Conservation (phyloP, 2,888 invertebrate species). For the Melinaea menophilus region DNA sequence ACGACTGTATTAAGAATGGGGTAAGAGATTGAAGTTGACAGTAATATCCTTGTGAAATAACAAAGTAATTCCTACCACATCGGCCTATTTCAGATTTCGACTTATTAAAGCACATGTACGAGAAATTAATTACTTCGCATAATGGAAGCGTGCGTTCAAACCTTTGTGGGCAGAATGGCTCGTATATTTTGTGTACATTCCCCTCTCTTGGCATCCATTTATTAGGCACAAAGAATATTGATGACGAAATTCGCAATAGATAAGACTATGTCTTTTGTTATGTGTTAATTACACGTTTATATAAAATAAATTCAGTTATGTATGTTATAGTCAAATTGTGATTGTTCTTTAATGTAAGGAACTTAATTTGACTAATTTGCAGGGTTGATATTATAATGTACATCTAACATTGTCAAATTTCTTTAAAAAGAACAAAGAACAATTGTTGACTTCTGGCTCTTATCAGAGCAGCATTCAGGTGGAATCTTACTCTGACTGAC, state of each 20-base stretch:
- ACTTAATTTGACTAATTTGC: too few relatives aligned
- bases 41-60: not conserved
- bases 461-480: too few relatives aligned
- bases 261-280: not conserved
- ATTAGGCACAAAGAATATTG: constrained; percentile 20
- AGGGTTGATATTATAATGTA: too few relatives aligned
- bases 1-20: too few relatives aligned
- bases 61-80: constrained; percentile 9
- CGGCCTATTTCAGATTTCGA: constrained; percentile 29
- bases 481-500: too few relatives aligned
- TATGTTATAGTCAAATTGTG: too few relatives aligned
- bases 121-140: constrained; percentile 39
- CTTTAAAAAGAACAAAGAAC: too few relatives aligned
- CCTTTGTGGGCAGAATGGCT: constrained; percentile 37
- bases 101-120: constrained; percentile 28
- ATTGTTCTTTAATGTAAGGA: too few relatives aligned
- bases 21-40: not conserved
- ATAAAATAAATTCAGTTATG: too few relatives aligned
- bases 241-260: constrained; percentile 3
- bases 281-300: not conserved
- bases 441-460: too few relatives aligned
- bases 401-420: too few relatives aligned
- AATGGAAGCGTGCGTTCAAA: constrained; percentile 37
- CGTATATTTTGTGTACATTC: constrained; percentile 30
- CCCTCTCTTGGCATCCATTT: constrained; percentile 28